Base-by-base conservation (phyloP, 2,797 vertebrate species). In the Lithobates sylvaticus region DNA sequence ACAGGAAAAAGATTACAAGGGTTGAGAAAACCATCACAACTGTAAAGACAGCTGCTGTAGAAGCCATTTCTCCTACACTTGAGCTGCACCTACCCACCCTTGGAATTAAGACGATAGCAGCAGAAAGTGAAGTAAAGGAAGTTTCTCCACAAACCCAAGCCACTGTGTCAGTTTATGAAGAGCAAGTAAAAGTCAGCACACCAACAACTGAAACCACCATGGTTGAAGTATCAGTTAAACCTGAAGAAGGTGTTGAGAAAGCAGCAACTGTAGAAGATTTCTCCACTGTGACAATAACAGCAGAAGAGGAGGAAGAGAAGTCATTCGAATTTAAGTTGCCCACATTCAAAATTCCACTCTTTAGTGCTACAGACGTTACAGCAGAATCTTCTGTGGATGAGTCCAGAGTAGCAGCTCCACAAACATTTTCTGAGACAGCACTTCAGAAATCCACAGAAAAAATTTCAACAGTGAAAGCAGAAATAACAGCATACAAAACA, bases 1-100 rank as follows among this genome's bases (percentile, higher is more conserved):
- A 74, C 16, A 80, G 32, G 70, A 85, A 80, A 80, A 80, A 68
- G 21, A 39, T 80, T 67, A 80, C 27, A 74, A 85, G 74, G 61
- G 39, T 75, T 26, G 77, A 80, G n/a, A 85, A 85, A 68, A 80
- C 61, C 3, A 64, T 75, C 39, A 80, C 58, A 47, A 50, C 50
- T 73, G 42, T 68, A 26, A 1, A 27, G 74, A 67, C 8, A 16
- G 58, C 65, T 27, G 47, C 10, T 27, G 32, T 9, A 32, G 76
- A 75, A 4, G 23, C 54, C n/a, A 64, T 34, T 13, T 13, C 15
- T n/a, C 6, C 50, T 1, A 23, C 27, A n/a, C 26, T 21, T 12
- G 54, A 42, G 13, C 16, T 21, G 1, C 50, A 71, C 32, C 18
- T 15, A 73, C 18, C 73, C 29, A 50, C 65, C 10, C 34, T 67